Percentiles rank a stretch among this genome's conserved stretches.
Conservation (phyloP, 1,140 invertebrate genomes). For the Dolichoris vasculosae region DNA sequence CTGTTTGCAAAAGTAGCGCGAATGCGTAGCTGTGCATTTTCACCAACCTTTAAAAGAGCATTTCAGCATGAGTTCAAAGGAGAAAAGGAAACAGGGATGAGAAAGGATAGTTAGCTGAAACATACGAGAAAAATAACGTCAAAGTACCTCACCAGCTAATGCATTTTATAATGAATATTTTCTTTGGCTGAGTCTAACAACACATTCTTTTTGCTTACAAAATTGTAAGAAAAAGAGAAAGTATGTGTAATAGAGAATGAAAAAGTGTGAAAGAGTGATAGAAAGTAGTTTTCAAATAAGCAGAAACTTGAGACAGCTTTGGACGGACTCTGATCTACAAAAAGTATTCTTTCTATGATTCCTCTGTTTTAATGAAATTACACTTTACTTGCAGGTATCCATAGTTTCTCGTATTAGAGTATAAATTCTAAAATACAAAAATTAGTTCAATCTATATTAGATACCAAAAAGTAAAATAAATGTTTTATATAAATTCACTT, state of each 20-base stretch:
- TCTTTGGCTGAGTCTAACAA: slow-evolving; percentile 68
- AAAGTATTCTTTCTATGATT: not conserved
- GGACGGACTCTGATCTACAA: not conserved
- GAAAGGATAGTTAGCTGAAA: not conserved
- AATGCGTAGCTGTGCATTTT: not conserved
- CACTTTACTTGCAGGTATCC: not conserved
- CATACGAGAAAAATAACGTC: slow-evolving; percentile 50
- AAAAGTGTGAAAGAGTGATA: not conserved
- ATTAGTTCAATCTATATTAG: not conserved
- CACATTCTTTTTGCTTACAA: not conserved
- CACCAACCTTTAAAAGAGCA: slow-evolving; percentile 20
- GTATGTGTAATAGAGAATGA: too few relatives aligned
- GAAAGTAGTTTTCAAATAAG: not conserved
- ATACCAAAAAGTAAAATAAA: too few relatives aligned
- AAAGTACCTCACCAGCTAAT: slow-evolving; percentile 62
- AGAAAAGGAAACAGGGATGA: not conserved
- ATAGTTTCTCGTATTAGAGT: not conserved
- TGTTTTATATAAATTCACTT: too few relatives aligned
- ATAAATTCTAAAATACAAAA: not conserved
- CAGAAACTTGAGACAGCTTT: not conserved
- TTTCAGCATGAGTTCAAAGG: slow-evolving; percentile 1
- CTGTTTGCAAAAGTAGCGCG: slow-evolving; percentile 42
- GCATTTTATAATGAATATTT: slow-evolving; percentile 70
- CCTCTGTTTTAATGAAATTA: not conserved
- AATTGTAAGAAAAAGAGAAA: not conserved